A percentile compares a stretch with the other conserved stretches of the same genome.
phyloP scores from a whole-genome alignment of 2,888 invertebrate genomes.

The Coenonympha glycerion region DNA sequence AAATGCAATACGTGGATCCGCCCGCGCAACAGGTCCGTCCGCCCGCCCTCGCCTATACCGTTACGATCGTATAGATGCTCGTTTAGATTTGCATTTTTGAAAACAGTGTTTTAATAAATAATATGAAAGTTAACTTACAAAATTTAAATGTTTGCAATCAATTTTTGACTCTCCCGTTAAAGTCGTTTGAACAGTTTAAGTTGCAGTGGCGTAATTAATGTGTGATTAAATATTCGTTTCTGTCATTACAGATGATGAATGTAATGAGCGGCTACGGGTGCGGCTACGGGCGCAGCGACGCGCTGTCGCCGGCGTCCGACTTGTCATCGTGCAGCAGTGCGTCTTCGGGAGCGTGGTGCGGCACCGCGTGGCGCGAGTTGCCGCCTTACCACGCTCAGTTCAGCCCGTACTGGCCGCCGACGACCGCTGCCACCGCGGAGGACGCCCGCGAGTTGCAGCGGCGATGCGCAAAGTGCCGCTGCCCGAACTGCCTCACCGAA shows the following conservation, averaged over 20 bases:
- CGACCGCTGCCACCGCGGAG: constrained; percentile 55
- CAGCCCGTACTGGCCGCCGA: constrained; percentile 68
- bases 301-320: constrained; percentile 66
- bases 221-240: constrained; percentile 4
- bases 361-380: constrained; percentile 58
- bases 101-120: neutral
- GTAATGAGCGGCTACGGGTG: constrained; percentile 65
- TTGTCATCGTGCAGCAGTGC: constrained; percentile 66
- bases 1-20: constrained; percentile 74
- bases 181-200: neutral
- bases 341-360: constrained; percentile 59
- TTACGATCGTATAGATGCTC: constrained; percentile 38
- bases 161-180: neutral
- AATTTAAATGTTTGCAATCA: too few relatives aligned
- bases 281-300: constrained; percentile 70
- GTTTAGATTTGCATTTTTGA: neutral
- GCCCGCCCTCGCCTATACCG: constrained; percentile 51
- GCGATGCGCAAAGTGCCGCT: constrained; percentile 85
- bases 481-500: constrained; percentile 87
- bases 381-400: constrained; percentile 69
- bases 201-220: neutral
- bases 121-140: neutral
- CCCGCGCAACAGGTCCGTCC: constrained; percentile 72
- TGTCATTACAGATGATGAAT: constrained; percentile 62
- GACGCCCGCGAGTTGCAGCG: constrained; percentile 77